These are phyloP conservation scores for Junco hyemalis DNA, from an alignment of 2,113 vertebrate genomes.

Conservation along the genomic window DNA sequence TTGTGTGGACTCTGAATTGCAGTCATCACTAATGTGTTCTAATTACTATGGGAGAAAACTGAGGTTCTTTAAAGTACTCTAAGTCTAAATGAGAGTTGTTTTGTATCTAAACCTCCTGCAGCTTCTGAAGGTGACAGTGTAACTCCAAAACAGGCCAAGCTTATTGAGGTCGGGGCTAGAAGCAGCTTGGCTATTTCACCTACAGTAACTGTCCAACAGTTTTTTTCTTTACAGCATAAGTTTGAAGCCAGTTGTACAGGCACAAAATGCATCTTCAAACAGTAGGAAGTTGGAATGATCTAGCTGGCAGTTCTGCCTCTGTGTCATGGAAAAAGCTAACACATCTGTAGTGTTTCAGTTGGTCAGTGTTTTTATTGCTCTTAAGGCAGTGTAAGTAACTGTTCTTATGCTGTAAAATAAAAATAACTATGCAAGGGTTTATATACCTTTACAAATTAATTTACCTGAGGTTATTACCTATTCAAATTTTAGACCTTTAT, in stretches of 20 bases:
- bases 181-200: not conserved
- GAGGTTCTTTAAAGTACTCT: not conserved
- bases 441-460: not conserved
- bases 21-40: not conserved
- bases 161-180: conserved; percentile 58
- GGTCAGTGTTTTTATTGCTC: not conserved
- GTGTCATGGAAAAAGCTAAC: not conserved
- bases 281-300: not conserved
- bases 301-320: not conserved
- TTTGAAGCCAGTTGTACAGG: not conserved
- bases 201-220: conserved; percentile 18
- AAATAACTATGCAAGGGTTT: not conserved
- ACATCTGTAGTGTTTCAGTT: not conserved
- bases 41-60: not conserved
- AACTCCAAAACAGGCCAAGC: conserved; percentile 74
- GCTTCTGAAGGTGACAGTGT: conserved; percentile 61
- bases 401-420: not conserved
- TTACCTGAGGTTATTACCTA: not conserved
- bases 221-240: no score
- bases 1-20: not conserved
- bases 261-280: conserved; percentile 12
- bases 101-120: conserved; percentile 70
- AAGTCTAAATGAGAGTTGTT: conserved; percentile 33
- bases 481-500: not conserved
- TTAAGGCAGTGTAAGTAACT: not conserved